These are phyloP conservation scores for Drosophila ironensis DNA, from an alignment of 1,140 invertebrate species.

Conservation along the genomic window DNA sequence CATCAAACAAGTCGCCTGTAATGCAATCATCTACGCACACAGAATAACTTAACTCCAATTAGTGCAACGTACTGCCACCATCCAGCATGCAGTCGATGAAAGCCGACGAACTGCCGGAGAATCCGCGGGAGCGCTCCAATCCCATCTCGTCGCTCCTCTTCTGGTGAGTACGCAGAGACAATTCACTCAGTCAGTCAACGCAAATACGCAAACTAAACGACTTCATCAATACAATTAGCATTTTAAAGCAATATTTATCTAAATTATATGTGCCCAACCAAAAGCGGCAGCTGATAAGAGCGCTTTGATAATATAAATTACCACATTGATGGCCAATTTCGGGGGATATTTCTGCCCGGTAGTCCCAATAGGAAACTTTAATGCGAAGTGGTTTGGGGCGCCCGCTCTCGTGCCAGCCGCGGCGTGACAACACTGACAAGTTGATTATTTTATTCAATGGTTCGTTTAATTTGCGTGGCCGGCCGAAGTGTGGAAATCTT, in stretches of 20 bases:
- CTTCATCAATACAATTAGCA: not conserved
- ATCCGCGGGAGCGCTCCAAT: slow-evolving; percentile 62
- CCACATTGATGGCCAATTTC: slow-evolving; percentile 13
- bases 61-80: slow-evolving; percentile 13
- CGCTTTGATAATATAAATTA: slow-evolving; percentile 11
- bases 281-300: slow-evolving; percentile 5
- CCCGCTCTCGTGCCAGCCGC: no score
- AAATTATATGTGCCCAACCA: not conserved
- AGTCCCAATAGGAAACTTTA: not conserved
- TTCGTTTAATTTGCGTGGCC: slow-evolving; percentile 50
- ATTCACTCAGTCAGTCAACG: no score
- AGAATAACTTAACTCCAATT: slow-evolving; percentile 35
- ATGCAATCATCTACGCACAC: slow-evolving; percentile 10
- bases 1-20: not conserved
- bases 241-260: no score
- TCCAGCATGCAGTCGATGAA: slow-evolving; percentile 65
- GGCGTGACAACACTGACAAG: slow-evolving; percentile 25
- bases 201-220: no score
- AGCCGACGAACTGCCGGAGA: slow-evolving; percentile 63
- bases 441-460: slow-evolving; percentile 65
- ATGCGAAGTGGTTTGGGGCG: not conserved
- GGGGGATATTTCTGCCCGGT: not conserved
- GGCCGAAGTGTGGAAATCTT: slow-evolving; percentile 17
- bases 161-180: slow-evolving; percentile 46
- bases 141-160: slow-evolving; percentile 61